Evolutionary conservation across 2,113 vertebrate genomes (phyloP).

Genomic region (Machaerirhynchus nigripectus): DNA sequence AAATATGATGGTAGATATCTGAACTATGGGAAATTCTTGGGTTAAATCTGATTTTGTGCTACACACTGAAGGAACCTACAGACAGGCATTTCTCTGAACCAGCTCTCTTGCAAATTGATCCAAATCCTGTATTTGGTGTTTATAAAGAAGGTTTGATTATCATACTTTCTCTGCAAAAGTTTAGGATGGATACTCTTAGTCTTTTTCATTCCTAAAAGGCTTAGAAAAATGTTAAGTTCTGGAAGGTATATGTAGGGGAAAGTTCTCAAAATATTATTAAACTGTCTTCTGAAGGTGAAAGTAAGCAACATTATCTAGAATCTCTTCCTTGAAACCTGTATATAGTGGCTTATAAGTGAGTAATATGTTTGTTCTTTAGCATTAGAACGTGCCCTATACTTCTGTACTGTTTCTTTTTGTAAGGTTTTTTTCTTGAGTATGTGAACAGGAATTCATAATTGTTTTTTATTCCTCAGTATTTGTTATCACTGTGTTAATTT

Average conservation of each 20-base stretch:
- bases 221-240: not conserved
- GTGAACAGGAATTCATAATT: not conserved
- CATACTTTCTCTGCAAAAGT: not conserved
- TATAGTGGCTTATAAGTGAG: not conserved
- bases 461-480: not conserved
- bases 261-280: not conserved
- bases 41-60: not conserved
- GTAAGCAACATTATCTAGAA: not conserved
- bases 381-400: not conserved
- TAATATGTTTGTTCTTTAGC: not conserved
- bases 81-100: not conserved
- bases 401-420: not conserved
- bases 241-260: not conserved
- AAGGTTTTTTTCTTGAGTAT: not conserved
- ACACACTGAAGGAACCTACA: not conserved
- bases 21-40: not conserved
- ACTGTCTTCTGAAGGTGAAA: not conserved
- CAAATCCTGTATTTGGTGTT: not conserved
- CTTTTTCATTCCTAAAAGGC: not conserved
- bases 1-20: not conserved
- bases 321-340: not conserved
- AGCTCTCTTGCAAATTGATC: not conserved
- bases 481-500: not conserved
- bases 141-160: not conserved
- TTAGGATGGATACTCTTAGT: not conserved